Conservation (phyloP, 2,888 invertebrate species). For the Dryococelus australis region DNA sequence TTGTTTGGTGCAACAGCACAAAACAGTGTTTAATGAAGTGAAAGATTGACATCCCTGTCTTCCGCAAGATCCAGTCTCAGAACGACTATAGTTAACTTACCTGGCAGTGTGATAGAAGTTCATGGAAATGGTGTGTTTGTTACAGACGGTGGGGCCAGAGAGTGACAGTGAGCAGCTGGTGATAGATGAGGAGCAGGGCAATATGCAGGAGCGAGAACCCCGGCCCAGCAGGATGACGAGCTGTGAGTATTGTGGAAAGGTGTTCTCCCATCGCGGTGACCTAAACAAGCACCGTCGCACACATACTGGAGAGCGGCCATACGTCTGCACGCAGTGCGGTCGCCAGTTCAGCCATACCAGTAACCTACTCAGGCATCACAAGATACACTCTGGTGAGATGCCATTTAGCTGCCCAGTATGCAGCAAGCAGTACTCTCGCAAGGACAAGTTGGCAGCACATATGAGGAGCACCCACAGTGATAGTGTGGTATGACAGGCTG, state of each 20-base stretch:
- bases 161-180: too few relatives aligned
- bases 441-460: conserved; percentile 34
- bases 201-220: too few relatives aligned
- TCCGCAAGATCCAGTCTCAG: too few relatives aligned
- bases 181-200: too few relatives aligned
- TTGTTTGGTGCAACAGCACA: too few relatives aligned
- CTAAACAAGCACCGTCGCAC: conserved; percentile 39
- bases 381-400: conserved; percentile 39
- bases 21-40: too few relatives aligned
- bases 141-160: too few relatives aligned
- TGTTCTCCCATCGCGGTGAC: conserved; percentile 60
- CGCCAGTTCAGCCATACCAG: conserved; percentile 36
- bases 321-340: conserved; percentile 34
- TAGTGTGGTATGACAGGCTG: background rate
- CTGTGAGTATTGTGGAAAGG: conserved; percentile 59
- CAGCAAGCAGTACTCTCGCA: conserved; percentile 34
- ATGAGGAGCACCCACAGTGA: conserved; percentile 28
- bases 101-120: too few relatives aligned
- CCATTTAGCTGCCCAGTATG: conserved; percentile 34
- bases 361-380: conserved; percentile 35
- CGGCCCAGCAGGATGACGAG: too few relatives aligned
- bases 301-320: conserved; percentile 41
- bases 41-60: too few relatives aligned
- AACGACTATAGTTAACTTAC: too few relatives aligned
- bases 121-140: too few relatives aligned